Conservation (phyloP, 2,797 vertebrate genomes). For the Scolopax bukidnonensis region DNA sequence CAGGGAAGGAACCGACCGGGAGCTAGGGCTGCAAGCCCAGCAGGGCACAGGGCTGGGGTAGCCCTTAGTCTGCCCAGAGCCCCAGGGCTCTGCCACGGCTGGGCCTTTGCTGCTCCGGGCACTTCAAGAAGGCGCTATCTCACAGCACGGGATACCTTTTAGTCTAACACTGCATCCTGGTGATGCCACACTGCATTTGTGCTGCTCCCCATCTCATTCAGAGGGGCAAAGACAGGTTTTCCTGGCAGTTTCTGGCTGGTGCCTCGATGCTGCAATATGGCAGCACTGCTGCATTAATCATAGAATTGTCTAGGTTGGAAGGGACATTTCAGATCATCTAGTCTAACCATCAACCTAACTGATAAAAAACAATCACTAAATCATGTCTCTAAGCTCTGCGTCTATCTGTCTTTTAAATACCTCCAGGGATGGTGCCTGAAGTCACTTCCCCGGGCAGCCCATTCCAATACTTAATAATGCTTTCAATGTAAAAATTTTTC, state of each 20-base stretch:
- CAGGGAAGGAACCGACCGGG: rapidly evolving
- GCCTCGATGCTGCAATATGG: rapidly evolving
- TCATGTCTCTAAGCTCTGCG: too few species aligned
- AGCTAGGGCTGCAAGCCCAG: not conserved
- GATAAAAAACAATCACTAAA: too few species aligned
- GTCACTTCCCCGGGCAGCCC: too few species aligned
- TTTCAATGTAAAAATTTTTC: too few species aligned
- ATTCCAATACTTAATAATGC: too few species aligned
- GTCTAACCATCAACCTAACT: too few species aligned
- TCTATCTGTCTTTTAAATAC: too few species aligned
- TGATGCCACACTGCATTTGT: rapidly evolving
- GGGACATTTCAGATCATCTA: too few species aligned
- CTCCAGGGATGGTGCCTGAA: too few species aligned
- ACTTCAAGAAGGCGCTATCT: rapidly evolving
- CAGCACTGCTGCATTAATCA: rapidly evolving
- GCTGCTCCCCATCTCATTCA: not conserved
- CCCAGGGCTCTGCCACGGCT: rapidly evolving
- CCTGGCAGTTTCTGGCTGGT: not conserved
- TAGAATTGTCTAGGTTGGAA: too few species aligned
- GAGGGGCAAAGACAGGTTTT: not conserved
- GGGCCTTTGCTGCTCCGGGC: not conserved
- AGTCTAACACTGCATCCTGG: not conserved
- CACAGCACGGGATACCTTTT: rapidly evolving
- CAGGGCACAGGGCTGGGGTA: not conserved
- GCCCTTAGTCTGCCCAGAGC: rapidly evolving